phyloP scores from a whole-genome alignment of 2,888 invertebrate species.

The Bellardia bayeri region DNA sequence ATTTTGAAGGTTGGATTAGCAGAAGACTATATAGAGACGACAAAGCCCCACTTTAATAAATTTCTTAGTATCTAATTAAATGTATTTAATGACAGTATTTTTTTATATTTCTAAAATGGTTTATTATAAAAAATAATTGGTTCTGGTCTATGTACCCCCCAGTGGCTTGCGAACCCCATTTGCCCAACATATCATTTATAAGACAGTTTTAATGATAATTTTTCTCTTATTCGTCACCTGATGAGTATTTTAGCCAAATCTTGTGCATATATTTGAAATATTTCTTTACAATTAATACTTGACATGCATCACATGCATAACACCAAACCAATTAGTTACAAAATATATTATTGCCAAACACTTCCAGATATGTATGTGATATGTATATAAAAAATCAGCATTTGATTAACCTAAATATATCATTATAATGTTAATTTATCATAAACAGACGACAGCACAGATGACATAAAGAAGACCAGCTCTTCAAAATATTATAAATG shows the following conservation, averaged over 20 bases:
- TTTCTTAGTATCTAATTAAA: too few species aligned
- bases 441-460: slow-evolving; percentile 37
- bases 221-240: not conserved
- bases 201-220: not conserved
- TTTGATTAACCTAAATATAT: slow-evolving; percentile 43
- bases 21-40: too few species aligned
- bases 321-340: slow-evolving; percentile 43
- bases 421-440: slow-evolving; percentile 52
- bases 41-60: too few species aligned
- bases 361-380: not conserved
- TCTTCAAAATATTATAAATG: slow-evolving; percentile 49
- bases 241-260: not conserved
- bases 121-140: too few species aligned
- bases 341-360: not conserved
- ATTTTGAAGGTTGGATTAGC: too few species aligned
- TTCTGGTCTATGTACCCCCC: too few species aligned
- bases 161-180: too few species aligned
- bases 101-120: too few species aligned
- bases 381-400: slow-evolving; percentile 2
- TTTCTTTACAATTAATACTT: not conserved
- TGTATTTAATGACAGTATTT: too few species aligned
- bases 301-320: slow-evolving; percentile 18
- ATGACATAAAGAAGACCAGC: slow-evolving; percentile 23
- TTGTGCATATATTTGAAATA: not conserved
- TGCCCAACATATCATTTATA: too few species aligned